Base-by-base conservation (phyloP, 2,888 invertebrate genomes). In the Branchipolynoe longqiensis region DNA sequence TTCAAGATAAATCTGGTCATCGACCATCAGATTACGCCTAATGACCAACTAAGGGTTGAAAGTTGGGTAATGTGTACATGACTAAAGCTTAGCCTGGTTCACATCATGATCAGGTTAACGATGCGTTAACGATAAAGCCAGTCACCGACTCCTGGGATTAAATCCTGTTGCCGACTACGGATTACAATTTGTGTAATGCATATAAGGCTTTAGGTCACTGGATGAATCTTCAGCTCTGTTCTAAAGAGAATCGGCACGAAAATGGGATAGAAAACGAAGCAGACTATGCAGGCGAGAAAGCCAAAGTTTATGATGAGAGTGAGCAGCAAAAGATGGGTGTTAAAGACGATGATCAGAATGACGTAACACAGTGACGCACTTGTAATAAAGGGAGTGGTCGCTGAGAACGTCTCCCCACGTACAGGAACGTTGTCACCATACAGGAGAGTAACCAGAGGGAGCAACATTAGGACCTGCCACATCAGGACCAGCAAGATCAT, bases 401-500 rank as follows among this genome's bases (percentile, higher is more conserved):
- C 8, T 0, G 54, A 48, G 25, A 14, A 8, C 6, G 41, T 6
- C 12, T 14, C 22, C 33, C 56, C 36, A 56, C 25, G 18, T n/a
- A 18, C n/a, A 0, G 31, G 2, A 1, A 18, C 22, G 18, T 31
- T 78, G 25, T 48, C 48, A 41, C 12, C 14, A n/a, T n/a, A 82
- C 33, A 82, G 41, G 0, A 73, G 22, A 14, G 56, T 6, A 28
- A 84, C 22, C 25, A 83, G 59, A 28, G 62, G 83, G 38, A 62
- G 8, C 25, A 48, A 41, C 6, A 54, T 31, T 33, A 87, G 31
- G 4, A 38, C 38, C 48, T 86, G 48, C 85, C 85, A 87, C 54
- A 87, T 28, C 12, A 87, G 62, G 18, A 87, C 8, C 33, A 62
- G 36, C 12, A 40, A 48, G 0, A 84, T 73, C 25, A 85, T 73